Evolutionary conservation across 2,113 vertebrate genomes (phyloP).

Genomic region (Empidonax alnorum): DNA sequence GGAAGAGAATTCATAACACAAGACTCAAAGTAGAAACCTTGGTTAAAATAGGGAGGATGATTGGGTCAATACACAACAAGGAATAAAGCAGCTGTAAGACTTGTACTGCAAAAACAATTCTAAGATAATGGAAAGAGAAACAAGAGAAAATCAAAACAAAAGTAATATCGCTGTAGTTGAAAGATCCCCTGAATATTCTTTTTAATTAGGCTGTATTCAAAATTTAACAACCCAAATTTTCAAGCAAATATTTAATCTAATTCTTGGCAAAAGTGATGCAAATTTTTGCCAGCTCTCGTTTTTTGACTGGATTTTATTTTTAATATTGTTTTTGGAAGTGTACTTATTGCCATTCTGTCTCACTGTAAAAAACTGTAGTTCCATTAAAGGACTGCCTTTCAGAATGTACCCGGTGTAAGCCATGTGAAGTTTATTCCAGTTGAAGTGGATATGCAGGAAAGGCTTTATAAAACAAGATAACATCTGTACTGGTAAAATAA

Average conservation of each 20-base stretch:
- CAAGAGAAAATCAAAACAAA: not conserved
- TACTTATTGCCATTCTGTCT: not conserved
- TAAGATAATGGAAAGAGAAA: not conserved
- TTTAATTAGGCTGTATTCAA: not conserved
- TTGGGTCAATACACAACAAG: not conserved
- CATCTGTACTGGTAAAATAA: not conserved
- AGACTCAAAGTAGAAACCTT: not conserved
- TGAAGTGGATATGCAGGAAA: not conserved
- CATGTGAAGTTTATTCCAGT: not conserved
- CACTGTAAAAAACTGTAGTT: not conserved
- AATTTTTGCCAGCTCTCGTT: not conserved
- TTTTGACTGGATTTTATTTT: not conserved
- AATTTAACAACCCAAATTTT: not conserved
- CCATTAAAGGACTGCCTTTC: not conserved
- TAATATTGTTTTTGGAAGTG: not conserved
- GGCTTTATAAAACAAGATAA: not conserved
- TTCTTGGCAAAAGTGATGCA: not conserved
- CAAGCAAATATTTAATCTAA: not conserved
- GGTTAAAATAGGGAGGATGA: not conserved
- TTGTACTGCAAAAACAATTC: not conserved
- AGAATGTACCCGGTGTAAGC: not conserved
- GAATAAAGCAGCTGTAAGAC: not conserved
- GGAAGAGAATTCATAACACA: not conserved
- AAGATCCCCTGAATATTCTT: not conserved
- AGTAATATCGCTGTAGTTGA: not conserved